Percentiles rank a stretch among this genome's conserved stretches.
These are phyloP conservation scores for Eucidaris tribuloides DNA, from an alignment of 35 echinoderm and acorn worm genomes.

Conservation along the genomic window DNA sequence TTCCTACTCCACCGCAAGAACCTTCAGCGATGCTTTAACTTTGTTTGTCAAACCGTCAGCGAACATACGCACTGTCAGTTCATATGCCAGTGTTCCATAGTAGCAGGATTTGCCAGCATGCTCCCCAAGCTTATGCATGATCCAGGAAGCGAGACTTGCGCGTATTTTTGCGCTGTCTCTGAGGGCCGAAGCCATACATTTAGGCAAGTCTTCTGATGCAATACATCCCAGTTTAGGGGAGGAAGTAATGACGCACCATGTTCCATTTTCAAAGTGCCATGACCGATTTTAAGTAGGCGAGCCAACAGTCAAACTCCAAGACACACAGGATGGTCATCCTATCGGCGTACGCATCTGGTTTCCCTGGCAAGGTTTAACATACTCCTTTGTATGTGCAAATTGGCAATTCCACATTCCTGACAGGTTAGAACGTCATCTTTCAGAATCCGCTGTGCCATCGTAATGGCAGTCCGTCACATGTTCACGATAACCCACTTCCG, in stretches of 20 bases:
- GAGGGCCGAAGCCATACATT: constrained; percentile 29
- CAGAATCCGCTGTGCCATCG: neutral
- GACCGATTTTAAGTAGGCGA: neutral
- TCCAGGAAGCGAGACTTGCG: constrained; percentile 19
- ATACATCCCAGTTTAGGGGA: constrained; percentile 19
- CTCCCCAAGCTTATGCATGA: constrained; percentile 47
- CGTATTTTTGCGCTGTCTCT: constrained; percentile 43
- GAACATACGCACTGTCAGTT: constrained; percentile 38
- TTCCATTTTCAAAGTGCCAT: constrained; percentile 1
- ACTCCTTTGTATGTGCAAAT: neutral
- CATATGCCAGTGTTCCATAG: constrained; percentile 21
- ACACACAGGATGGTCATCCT: neutral
- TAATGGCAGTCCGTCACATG: constrained; percentile 33
- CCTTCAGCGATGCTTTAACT: neutral
- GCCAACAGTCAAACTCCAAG: constrained; percentile 31
- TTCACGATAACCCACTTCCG: neutral
- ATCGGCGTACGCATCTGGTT: neutral
- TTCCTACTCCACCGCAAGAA: neutral
- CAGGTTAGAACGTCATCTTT: constrained; percentile 21
- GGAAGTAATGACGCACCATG: constrained; percentile 4
- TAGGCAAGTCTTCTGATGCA: constrained; percentile 10
- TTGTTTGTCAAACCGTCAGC: neutral
- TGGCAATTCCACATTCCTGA: neutral
- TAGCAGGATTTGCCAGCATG: constrained; percentile 25
- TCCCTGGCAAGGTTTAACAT: neutral